Evolutionary conservation across 2,797 vertebrate genomes (phyloP), one percentile per base, ranked within the genome.

Genomic region (Lepus oiostolus): DNA sequence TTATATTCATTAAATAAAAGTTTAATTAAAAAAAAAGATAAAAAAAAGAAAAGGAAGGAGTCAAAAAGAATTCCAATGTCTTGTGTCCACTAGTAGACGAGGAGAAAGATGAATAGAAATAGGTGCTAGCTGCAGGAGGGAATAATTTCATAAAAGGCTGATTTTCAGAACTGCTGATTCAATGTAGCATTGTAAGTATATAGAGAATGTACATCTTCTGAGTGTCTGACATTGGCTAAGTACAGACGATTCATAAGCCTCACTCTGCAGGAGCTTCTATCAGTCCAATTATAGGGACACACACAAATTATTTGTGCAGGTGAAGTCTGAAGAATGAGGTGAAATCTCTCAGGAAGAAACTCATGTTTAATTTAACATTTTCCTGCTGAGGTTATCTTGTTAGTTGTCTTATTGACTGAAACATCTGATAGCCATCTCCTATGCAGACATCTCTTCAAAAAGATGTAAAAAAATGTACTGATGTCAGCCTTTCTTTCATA

Each of bases 151-250:
- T 4, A 10, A 83, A 71, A 80, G 52, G 67, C 1, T 62, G 47
- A 19, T 95, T 95, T 84, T 71, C 54, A 38, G 60, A 92, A 77
- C 50, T 42, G 77, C 35, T 84, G 30, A 77, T 65, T 91, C 76
- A 88, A 93, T 93, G 84, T 54, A 76, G 67, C 84, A 84, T 89
- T 93, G 62, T 81, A 92, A 71, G 60, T 60, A 88, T 50, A 65
- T 14, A 79, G 7, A 32, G 47, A 42, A 32, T n/a, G 24, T 76
- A 13, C 35, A 83, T 74, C 22, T 84, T 91, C 35, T 26, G 72
- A 91, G 72, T 38, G 52, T 30, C 68, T 83, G 47, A 68, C 21
- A 24, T 22, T 16, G 30, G 17, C 16, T 71, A 52, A 17, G 10
- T 21, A 52, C 6, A 54, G 32, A 67, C 10, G 6, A 75, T 35